phyloP scores from a whole-genome alignment of 2,888 invertebrate genomes.

The Thera obeliscata region DNA sequence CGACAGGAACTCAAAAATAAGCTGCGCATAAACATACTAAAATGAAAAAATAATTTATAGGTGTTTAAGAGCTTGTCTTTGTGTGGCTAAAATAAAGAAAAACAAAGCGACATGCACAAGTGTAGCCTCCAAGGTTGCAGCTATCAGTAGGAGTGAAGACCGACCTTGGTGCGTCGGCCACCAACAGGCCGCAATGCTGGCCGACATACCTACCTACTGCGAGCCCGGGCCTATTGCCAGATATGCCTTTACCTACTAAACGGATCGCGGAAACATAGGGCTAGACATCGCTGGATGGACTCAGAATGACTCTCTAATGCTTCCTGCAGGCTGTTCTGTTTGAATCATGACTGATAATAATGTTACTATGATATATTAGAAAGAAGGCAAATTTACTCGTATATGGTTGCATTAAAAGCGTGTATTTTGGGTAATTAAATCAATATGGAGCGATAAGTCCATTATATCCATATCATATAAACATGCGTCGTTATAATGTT shows the following conservation, averaged over 20 bases:
- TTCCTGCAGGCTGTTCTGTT: not conserved
- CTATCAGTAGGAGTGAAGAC: constrained; percentile 13
- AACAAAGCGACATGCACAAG: constrained; percentile 10
- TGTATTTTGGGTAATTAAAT: constrained; percentile 6
- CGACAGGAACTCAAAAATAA: no score
- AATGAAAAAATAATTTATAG: not conserved
- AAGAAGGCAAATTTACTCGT: not conserved
- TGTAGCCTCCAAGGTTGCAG: constrained; percentile 16
- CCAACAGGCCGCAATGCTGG: not conserved
- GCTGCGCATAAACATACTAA: no score
- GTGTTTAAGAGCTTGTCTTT: not conserved
- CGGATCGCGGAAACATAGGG: constrained; percentile 1
- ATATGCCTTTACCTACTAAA: not conserved
- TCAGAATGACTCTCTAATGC: not conserved
- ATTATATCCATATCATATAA: not conserved
- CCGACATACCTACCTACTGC: not conserved
- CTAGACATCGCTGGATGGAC: not conserved
- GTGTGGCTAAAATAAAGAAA: constrained; percentile 10
- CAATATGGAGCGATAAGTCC: constrained; percentile 5
- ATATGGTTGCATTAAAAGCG: not conserved
- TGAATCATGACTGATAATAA: no score
- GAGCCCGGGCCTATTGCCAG: not conserved
- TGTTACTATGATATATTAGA: no score
- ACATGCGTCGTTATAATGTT: constrained; percentile 13
- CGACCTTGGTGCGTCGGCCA: not conserved